Evolutionary conservation across 2,888 invertebrate genomes (phyloP).

Genomic region (Aleiodes testaceus): DNA sequence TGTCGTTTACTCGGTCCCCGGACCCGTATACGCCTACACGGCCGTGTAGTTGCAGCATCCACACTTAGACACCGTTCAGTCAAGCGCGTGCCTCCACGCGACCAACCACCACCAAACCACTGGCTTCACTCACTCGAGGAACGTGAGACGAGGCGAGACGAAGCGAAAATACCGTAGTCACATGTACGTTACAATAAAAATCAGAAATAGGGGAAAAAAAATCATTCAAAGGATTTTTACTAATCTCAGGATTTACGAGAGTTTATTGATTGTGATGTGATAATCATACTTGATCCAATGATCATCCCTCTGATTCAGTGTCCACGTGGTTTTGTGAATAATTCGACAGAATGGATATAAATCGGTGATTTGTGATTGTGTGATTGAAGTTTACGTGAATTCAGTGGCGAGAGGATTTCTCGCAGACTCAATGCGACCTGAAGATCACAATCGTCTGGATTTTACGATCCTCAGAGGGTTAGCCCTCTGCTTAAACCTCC

Average conservation of each 20-base stretch:
- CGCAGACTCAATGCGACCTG: not conserved
- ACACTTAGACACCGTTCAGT: conserved; percentile 70
- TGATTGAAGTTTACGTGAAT: conserved; percentile 2
- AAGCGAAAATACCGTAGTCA: conserved; percentile 1
- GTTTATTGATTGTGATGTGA: conserved; percentile 40
- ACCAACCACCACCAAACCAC: conserved; percentile 71
- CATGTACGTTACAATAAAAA: conserved; percentile 3
- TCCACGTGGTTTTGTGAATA: conserved; percentile 1
- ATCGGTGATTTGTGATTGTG: not conserved
- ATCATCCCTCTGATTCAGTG: not conserved
- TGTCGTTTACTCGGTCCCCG: conserved; percentile 47
- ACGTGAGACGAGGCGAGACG: conserved; percentile 32
- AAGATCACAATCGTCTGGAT: conserved; percentile 53
- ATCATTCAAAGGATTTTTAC: not conserved
- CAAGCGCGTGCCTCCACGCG: conserved; percentile 73
- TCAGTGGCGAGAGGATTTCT: conserved; percentile 12
- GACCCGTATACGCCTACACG: conserved; percentile 66
- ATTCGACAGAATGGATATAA: not conserved
- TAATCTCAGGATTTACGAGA: not conserved
- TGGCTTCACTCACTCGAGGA: conserved; percentile 41
- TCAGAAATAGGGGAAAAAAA: not conserved
- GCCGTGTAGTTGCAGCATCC: conserved; percentile 71
- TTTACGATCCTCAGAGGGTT: conserved; percentile 50
- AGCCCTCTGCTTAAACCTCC: conserved; percentile 37
- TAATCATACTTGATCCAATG: conserved; percentile 32